Conservation (phyloP, 2,888 invertebrate genomes). For the Agrypnus murinus region DNA sequence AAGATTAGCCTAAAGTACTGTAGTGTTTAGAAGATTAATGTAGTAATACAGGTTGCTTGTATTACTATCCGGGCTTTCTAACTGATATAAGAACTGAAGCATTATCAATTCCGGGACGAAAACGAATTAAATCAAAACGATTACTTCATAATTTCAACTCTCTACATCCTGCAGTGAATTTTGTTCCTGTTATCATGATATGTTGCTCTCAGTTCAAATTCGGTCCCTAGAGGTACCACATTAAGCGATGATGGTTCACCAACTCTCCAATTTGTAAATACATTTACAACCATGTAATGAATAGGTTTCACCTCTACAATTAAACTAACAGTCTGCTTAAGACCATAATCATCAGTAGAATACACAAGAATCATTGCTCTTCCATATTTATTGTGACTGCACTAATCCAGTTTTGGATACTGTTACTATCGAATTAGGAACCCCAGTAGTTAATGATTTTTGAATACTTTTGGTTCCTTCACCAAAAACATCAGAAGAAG, state of each 20-base stretch:
- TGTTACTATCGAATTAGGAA: constrained; percentile 61
- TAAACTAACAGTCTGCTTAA: constrained; percentile 72
- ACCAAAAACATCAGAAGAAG: constrained; percentile 53
- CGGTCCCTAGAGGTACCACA: constrained; percentile 73
- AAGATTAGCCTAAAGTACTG: no score
- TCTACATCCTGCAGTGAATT: constrained; percentile 73
- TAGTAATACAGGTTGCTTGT: no score
- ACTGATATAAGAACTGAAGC: constrained; percentile 71
- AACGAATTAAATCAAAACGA: constrained; percentile 69
- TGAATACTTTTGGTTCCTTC: constrained; percentile 44
- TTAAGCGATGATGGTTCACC: constrained; percentile 55
- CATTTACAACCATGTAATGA: constrained; percentile 70
- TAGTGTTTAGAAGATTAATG: no score
- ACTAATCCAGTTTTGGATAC: constrained; percentile 66
- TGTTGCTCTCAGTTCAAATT: constrained; percentile 71
- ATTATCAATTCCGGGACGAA: constrained; percentile 71
- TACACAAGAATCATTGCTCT: constrained; percentile 70
- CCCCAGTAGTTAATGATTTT: constrained; percentile 58
- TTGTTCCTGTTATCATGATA: constrained; percentile 75
- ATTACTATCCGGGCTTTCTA: constrained; percentile 71
- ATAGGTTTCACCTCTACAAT: constrained; percentile 74
- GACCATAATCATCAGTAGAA: constrained; percentile 73
- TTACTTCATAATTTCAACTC: constrained; percentile 72
- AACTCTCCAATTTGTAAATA: constrained; percentile 66
- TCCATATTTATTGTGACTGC: constrained; percentile 68